phyloP scores from a whole-genome alignment of 2,888 invertebrate genomes.

The Epinotia bilunana region DNA sequence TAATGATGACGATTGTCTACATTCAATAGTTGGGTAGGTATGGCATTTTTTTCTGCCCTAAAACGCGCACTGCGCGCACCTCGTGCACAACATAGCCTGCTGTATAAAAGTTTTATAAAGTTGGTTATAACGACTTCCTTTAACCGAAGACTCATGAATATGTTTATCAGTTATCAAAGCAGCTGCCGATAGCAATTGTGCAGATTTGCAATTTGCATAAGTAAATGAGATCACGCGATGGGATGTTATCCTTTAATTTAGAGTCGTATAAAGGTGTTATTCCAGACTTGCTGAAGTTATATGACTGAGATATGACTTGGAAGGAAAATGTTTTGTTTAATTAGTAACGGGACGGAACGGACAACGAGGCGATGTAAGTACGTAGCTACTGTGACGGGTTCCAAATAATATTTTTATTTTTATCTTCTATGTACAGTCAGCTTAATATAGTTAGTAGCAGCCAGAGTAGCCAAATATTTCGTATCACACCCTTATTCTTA shows the following conservation, averaged over 20 bases:
- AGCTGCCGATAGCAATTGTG: conserved; percentile 44
- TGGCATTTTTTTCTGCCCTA: background rate
- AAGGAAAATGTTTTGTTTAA: background rate
- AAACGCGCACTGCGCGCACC: background rate
- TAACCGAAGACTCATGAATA: conserved; percentile 40
- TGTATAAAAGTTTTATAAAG: conserved; percentile 32
- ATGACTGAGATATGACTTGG: background rate
- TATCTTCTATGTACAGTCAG: no score
- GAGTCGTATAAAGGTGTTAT: conserved; percentile 35
- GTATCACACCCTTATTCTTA: no score
- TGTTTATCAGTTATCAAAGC: conserved; percentile 41
- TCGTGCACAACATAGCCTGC: background rate
- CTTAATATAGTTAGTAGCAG: no score
- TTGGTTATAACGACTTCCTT: conserved; percentile 35
- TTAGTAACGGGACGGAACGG: background rate
- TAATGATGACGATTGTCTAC: no score
- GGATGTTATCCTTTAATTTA: conserved; percentile 38
- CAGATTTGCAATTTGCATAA: conserved; percentile 44
- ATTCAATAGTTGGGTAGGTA: no score
- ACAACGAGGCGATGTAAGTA: no score
- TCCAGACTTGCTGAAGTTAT: conserved; percentile 12
- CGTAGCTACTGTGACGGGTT: no score
- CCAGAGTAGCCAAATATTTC: no score
- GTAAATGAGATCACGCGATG: conserved; percentile 43
- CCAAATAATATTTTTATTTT: no score